Evolutionary conservation across 1,140 invertebrate species (phyloP).

Genomic region (Meteorus sp.): DNA sequence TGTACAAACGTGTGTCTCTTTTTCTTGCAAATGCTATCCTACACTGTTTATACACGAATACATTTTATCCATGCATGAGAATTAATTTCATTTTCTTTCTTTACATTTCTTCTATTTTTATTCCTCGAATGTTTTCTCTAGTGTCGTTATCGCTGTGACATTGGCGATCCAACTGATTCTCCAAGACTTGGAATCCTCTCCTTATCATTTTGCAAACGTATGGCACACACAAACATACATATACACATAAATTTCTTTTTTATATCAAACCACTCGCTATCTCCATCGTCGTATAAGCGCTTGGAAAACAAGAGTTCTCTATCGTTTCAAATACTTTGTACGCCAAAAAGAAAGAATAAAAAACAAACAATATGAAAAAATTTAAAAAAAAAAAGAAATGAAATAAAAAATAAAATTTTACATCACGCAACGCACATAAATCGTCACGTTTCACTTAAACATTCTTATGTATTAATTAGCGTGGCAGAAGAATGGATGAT

Average conservation of each 20-base stretch:
- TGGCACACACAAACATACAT: background rate
- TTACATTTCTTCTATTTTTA: no score
- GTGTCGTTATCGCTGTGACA: background rate
- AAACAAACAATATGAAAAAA: background rate
- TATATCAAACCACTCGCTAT: no score
- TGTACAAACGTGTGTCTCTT: no score
- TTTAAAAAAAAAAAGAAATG: background rate
- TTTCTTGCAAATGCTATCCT: no score
- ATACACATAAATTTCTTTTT: background rate
- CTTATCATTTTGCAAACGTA: background rate
- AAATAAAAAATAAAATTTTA: no score
- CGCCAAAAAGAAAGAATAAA: background rate
- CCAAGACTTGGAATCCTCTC: background rate
- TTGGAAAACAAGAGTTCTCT: conserved; percentile 6
- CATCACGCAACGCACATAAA: conserved; percentile 18
- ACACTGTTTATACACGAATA: no score
- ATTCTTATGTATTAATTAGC: conserved; percentile 22
- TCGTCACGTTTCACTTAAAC: conserved; percentile 12
- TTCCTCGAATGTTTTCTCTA: no score
- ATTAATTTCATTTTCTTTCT: no score
- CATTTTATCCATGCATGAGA: background rate
- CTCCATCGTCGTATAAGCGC: background rate
- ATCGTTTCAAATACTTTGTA: background rate
- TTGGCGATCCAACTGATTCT: conserved; percentile 1
- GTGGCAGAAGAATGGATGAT: background rate